Percentiles rank a stretch among this genome's conserved stretches.
These are phyloP conservation scores for Gymnobelideus leadbeateri DNA, from an alignment of 2,113 vertebrate genomes.

Conservation along the genomic window DNA sequence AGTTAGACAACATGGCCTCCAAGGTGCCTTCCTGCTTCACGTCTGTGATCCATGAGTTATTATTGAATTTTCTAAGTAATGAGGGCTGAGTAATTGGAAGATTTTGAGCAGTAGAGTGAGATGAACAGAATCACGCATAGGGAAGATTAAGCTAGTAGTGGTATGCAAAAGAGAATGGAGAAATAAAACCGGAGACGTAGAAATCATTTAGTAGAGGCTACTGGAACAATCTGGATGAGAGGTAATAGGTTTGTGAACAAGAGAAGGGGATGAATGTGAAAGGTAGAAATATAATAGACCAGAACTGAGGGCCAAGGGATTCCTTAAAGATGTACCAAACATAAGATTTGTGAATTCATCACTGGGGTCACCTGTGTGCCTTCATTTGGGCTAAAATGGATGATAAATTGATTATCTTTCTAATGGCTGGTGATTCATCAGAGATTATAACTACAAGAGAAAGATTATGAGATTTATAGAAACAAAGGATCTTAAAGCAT, in stretches of 20 bases:
- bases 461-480: neutral
- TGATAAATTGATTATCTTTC: constrained; percentile 64
- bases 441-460: constrained; percentile 22
- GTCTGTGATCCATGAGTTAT: neutral
- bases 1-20: neutral
- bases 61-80: neutral
- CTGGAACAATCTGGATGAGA: neutral
- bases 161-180: neutral
- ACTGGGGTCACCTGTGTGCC: neutral
- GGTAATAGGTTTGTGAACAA: constrained; percentile 51
- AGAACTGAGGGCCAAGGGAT: constrained; percentile 79
- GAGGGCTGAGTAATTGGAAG: neutral
- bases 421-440: constrained; percentile 35
- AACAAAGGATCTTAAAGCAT: neutral
- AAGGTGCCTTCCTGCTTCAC: neutral
- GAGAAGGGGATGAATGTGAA: constrained; percentile 30
- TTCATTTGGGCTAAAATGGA: neutral
- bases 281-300: constrained; percentile 78
- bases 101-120: neutral
- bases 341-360: neutral
- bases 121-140: neutral
- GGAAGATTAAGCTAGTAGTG: neutral
- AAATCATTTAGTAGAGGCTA: neutral
- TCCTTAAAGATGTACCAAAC: constrained; percentile 75
- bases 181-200: neutral